Conservation (phyloP, 53 echinoderm and acorn worm genomes). For the Mesocentrotus franciscanus region DNA sequence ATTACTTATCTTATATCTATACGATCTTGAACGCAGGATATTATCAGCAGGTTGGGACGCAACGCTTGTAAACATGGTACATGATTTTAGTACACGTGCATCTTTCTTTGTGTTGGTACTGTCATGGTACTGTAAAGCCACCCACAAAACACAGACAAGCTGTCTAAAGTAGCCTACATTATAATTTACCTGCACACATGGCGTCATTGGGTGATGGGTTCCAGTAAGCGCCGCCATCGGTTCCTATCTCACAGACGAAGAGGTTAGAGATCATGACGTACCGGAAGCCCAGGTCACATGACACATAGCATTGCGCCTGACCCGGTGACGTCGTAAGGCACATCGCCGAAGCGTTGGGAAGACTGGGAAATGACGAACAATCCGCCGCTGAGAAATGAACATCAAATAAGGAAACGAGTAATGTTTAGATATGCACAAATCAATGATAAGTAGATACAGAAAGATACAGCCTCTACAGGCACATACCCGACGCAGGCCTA, state of each 20-base stretch:
- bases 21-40: too few species aligned
- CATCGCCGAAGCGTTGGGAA: constrained; percentile 14
- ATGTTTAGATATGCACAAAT: background rate
- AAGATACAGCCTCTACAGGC: too few species aligned
- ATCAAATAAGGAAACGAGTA: background rate
- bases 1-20: too few species aligned
- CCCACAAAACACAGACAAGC: too few species aligned
- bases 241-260: constrained; percentile 46
- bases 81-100: too few species aligned
- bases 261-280: constrained; percentile 56
- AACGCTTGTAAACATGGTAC: too few species aligned
- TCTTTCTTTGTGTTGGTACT: too few species aligned
- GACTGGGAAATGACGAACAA: constrained; percentile 32
- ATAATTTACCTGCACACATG: constrained; percentile 56
- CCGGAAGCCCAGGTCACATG: constrained; percentile 43
- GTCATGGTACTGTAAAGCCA: too few species aligned
- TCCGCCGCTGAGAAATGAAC: constrained; percentile 13
- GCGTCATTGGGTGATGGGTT: constrained; percentile 46
- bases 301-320: constrained; percentile 40
- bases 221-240: constrained; percentile 42
- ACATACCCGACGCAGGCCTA: too few species aligned
- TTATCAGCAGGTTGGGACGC: too few species aligned
- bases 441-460: background rate
- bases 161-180: too few species aligned
- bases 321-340: constrained; percentile 22